phyloP scores from a whole-genome alignment of 2,888 invertebrate genomes.

The Drosophila cognata region DNA sequence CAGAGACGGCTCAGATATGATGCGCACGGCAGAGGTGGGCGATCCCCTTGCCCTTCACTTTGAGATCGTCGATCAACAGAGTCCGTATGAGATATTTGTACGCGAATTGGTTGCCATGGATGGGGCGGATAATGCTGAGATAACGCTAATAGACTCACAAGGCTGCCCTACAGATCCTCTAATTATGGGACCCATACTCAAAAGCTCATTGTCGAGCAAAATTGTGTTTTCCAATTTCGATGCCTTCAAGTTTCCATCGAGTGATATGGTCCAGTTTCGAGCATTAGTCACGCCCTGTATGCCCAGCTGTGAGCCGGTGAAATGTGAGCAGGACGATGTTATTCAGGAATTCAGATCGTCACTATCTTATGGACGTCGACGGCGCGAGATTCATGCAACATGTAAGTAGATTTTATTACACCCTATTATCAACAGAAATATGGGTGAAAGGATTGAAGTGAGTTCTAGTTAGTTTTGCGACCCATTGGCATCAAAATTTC shows the following conservation, averaged over 20 bases:
- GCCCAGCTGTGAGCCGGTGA: slow-evolving; percentile 95
- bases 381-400: slow-evolving; percentile 11
- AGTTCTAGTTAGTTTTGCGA: background rate
- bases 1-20: slow-evolving; percentile 92
- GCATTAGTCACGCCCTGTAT: slow-evolving; percentile 96
- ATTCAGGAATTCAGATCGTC: slow-evolving; percentile 91
- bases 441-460: background rate
- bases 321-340: slow-evolving; percentile 89
- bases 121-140: slow-evolving; percentile 96
- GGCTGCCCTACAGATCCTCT: slow-evolving; percentile 97
- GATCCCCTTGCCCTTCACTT: slow-evolving; percentile 95
- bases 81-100: slow-evolving; percentile 97
- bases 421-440: background rate
- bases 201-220: slow-evolving; percentile 91
- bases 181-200: slow-evolving; percentile 96
- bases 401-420: slow-evolving; percentile 2
- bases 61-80: slow-evolving; percentile 95
- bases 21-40: slow-evolving; percentile 95
- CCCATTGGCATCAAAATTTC: background rate
- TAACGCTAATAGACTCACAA: slow-evolving; percentile 94
- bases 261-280: slow-evolving; percentile 96
- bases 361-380: slow-evolving; percentile 91
- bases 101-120: slow-evolving; percentile 97
- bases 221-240: slow-evolving; percentile 95
- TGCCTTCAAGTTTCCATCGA: slow-evolving; percentile 97